A percentile compares a stretch with the other conserved stretches of the same genome.
These are phyloP conservation scores for Omphaloscelis lunosa DNA, from an alignment of 2,888 invertebrate genomes.

Conservation along the genomic window DNA sequence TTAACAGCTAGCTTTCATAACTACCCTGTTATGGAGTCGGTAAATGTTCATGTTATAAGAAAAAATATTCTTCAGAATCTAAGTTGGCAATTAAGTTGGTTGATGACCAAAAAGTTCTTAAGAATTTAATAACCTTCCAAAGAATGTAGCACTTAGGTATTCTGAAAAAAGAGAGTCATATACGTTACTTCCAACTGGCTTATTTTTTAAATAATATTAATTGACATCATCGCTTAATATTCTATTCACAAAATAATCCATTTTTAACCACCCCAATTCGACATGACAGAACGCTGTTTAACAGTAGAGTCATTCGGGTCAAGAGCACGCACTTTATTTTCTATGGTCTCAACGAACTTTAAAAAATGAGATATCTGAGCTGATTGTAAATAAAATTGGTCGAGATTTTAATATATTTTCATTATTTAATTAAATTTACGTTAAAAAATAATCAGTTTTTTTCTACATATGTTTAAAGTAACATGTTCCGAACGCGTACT, in stretches of 20 bases:
- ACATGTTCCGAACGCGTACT: too few relatives aligned
- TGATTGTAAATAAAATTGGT: too few relatives aligned
- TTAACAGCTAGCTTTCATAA: slow-evolving; percentile 77
- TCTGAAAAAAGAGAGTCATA: neutral
- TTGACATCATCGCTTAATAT: neutral
- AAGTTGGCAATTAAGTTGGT: neutral
- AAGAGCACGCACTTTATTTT: too few relatives aligned
- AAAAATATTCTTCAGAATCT: slow-evolving; percentile 2
- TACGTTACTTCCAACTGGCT: too few relatives aligned
- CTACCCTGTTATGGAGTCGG: slow-evolving; percentile 65
- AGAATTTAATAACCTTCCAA: neutral
- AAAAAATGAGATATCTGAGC: too few relatives aligned
- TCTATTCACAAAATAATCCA: slow-evolving; percentile 14
- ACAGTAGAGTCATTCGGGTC: too few relatives aligned
- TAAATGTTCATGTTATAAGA: slow-evolving; percentile 45
- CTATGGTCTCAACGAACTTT: too few relatives aligned
- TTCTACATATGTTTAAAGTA: too few relatives aligned
- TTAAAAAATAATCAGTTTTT: too few relatives aligned
- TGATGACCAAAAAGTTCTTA: neutral
- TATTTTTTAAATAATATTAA: neutral
- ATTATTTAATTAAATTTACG: too few relatives aligned
- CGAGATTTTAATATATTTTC: too few relatives aligned
- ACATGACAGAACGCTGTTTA: slow-evolving; percentile 45
- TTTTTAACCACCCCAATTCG: slow-evolving; percentile 8
- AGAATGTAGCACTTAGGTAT: neutral